Evolutionary conservation across 2,113 vertebrate genomes (phyloP).

Genomic region (Erythrolamprus reginae): DNA sequence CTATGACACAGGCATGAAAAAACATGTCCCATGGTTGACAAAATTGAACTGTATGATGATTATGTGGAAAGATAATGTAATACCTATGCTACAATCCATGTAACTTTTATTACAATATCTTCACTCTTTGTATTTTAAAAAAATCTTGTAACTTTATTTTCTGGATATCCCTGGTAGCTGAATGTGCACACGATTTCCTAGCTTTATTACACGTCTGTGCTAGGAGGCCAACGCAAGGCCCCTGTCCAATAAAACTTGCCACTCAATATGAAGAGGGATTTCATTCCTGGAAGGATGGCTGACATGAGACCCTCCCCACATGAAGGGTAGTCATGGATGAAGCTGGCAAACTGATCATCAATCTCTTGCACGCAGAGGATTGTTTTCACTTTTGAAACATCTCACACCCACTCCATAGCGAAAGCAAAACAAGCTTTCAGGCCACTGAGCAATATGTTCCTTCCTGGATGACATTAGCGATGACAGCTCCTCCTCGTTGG

Average conservation of each 20-base stretch:
- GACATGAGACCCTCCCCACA: background rate
- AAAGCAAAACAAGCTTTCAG: slow-evolving; percentile 16
- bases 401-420: slow-evolving; percentile 27
- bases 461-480: background rate
- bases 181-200: background rate
- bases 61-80: too few species aligned
- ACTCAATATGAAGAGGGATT: background rate
- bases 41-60: too few species aligned
- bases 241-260: background rate
- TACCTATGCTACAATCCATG: too few species aligned
- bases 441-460: background rate
- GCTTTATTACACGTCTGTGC: background rate
- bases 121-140: too few species aligned
- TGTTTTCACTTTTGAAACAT: slow-evolving; percentile 48
- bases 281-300: background rate
- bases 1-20: too few species aligned
- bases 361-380: slow-evolving; percentile 37
- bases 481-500: slow-evolving; percentile 25
- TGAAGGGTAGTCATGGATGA: background rate
- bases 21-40: too few species aligned
- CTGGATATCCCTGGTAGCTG: too few species aligned
- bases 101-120: too few species aligned
- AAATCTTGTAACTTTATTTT: too few species aligned
- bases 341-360: slow-evolving; percentile 6
- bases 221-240: background rate